Conservation (phyloP, 2,888 invertebrate genomes). For the Adelognathus sp. region DNA sequence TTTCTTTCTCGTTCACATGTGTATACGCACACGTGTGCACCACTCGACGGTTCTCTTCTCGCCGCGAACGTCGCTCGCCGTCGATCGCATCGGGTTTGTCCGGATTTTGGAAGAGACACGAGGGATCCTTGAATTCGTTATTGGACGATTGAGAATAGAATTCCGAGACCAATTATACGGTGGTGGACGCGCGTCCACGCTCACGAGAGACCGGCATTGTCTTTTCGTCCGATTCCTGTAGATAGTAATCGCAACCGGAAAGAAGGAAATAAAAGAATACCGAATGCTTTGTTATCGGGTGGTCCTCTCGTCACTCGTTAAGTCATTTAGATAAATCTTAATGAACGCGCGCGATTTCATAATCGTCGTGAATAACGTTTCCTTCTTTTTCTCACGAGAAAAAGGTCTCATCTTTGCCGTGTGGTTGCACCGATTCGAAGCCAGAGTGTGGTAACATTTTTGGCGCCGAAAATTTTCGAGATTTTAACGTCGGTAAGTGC, state of each 20-base stretch:
- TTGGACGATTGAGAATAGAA: conserved; percentile 58
- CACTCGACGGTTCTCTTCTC: conserved; percentile 14
- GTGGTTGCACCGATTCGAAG: conserved; percentile 4
- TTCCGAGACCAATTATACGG: conserved; percentile 58
- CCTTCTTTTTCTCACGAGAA: not conserved
- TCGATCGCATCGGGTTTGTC: conserved; percentile 1
- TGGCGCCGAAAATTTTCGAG: conserved; percentile 20
- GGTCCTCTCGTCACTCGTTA: conserved; percentile 34
- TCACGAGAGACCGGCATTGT: conserved; percentile 4
- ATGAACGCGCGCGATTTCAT: conserved; percentile 20
- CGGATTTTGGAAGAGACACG: conserved; percentile 38
- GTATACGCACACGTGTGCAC: too few relatives aligned
- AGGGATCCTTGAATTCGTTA: conserved; percentile 29
- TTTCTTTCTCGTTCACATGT: conserved; percentile 11
- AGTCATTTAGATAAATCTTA: conserved; percentile 40
- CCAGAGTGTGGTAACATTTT: conserved; percentile 1
- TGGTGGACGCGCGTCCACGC: conserved; percentile 30
- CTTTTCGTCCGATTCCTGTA: not conserved
- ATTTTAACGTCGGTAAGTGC: not conserved
- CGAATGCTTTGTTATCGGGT: conserved; percentile 28
- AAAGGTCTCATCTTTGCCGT: conserved; percentile 5
- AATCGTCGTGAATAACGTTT: conserved; percentile 20
- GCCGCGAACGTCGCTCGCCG: conserved; percentile 1
- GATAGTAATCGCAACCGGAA: conserved; percentile 25
- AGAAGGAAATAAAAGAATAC: conserved; percentile 13